Evolutionary conservation across 2,113 vertebrate species (phyloP).

Genomic region (Forbesichthys papilliferus): DNA sequence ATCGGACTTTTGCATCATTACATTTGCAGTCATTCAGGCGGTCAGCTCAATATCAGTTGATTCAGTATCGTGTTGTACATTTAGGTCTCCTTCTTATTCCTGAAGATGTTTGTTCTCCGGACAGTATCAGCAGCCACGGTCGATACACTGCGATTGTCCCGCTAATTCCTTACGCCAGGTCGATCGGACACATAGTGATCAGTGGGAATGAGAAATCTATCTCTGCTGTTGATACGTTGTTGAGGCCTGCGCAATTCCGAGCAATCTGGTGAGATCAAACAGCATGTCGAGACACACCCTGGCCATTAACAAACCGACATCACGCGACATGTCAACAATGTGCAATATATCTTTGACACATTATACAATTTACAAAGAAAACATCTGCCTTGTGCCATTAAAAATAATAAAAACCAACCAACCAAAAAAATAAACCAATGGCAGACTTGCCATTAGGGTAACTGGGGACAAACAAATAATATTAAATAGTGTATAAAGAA

Average conservation of each 20-base stretch:
- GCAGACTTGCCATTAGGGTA: not conserved
- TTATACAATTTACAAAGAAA: constrained; percentile 34
- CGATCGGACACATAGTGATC: constrained; percentile 66
- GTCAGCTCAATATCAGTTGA: constrained; percentile 23
- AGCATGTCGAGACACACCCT: constrained; percentile 43
- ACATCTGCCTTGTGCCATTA: constrained; percentile 38
- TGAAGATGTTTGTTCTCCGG: constrained; percentile 28
- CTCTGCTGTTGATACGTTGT: constrained; percentile 50
- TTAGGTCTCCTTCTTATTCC: constrained; percentile 8
- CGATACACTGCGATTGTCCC: constrained; percentile 43
- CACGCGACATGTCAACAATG: constrained; percentile 56
- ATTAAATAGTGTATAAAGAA: constrained; percentile 67
- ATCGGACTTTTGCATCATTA: constrained; percentile 24
- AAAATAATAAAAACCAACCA: too few species aligned
- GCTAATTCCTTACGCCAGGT: constrained; percentile 60
- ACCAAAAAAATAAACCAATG: constrained; percentile 26
- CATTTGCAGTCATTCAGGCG: constrained; percentile 44
- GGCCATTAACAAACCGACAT: constrained; percentile 52
- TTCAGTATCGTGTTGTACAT: constrained; percentile 12
- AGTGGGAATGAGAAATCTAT: constrained; percentile 69
- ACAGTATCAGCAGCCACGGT: constrained; percentile 33
- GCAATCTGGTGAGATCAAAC: constrained; percentile 42
- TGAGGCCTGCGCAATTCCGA: constrained; percentile 30
- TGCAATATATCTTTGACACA: constrained; percentile 54
- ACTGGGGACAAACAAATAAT: constrained; percentile 36